Evolutionary conservation across 2,888 invertebrate genomes (phyloP).

Genomic region (Orthosia gracilis): DNA sequence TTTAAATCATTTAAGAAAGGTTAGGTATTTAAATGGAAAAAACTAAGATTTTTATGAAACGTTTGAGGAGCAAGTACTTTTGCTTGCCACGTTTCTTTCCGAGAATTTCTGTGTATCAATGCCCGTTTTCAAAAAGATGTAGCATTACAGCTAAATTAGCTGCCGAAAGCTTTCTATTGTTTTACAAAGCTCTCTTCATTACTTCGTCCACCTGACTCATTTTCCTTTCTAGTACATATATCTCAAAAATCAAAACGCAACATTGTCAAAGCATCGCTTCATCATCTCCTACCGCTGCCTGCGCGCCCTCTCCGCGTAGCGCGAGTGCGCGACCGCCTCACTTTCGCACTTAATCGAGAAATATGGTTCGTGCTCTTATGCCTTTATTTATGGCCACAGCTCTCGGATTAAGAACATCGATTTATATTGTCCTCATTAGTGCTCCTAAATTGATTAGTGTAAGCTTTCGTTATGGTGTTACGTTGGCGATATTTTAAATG

Average conservation of each 20-base stretch:
- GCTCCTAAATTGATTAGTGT: slow-evolving; percentile 86
- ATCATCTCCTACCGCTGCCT: slow-evolving; percentile 56
- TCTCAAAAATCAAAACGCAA: slow-evolving; percentile 18
- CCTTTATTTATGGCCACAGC: slow-evolving; percentile 88
- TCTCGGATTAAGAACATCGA: slow-evolving; percentile 87
- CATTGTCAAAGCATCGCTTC: slow-evolving; percentile 33
- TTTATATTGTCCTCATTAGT: slow-evolving; percentile 89
- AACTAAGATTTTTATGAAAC: no score
- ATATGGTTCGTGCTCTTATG: slow-evolving; percentile 90
- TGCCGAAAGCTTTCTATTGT: neutral
- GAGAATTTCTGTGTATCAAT: no score
- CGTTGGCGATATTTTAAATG: slow-evolving; percentile 57
- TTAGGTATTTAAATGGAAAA: no score
- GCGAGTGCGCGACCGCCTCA: slow-evolving; percentile 80
- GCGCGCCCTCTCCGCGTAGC: slow-evolving; percentile 65
- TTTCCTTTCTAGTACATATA: neutral
- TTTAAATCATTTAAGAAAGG: no score
- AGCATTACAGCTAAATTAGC: neutral
- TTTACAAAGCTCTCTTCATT: neutral
- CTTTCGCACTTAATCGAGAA: slow-evolving; percentile 91
- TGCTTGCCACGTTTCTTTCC: no score
- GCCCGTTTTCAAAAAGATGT: no score
- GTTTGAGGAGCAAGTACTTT: no score
- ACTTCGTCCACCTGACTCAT: no score
- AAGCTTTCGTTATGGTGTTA: slow-evolving; percentile 73